Conservation (phyloP, 37 sponge, comb jelly and placozoan genomes). For the Ianthella basta region DNA sequence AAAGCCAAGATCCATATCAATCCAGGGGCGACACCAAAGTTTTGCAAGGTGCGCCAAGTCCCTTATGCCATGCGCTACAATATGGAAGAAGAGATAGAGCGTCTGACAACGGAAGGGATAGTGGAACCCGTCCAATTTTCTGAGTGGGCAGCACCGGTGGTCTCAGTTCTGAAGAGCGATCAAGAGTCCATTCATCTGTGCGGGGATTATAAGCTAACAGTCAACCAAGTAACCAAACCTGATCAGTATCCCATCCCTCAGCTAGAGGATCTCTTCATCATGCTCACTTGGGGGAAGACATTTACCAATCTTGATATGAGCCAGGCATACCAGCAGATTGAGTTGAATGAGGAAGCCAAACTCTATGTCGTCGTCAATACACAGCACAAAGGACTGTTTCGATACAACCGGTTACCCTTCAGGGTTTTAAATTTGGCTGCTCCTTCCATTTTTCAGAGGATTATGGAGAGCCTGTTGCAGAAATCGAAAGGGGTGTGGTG, state of each 20-base stretch:
- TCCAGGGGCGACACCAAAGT: neutral
- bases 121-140: neutral
- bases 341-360: constrained; percentile 1
- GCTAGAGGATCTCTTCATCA: neutral
- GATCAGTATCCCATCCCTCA: neutral
- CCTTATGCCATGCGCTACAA: neutral
- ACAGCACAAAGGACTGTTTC: neutral
- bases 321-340: constrained; percentile 12
- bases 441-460: constrained; percentile 20
- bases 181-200: neutral
- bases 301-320: constrained; percentile 14
- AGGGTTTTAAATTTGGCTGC: neutral
- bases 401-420: constrained; percentile 17
- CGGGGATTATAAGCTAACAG: neutral
- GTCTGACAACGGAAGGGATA: neutral
- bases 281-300: neutral
- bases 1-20: neutral
- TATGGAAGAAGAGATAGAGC: neutral
- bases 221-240: neutral
- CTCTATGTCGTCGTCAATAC: neutral
- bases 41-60: neutral
- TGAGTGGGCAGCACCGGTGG: constrained; percentile 3
- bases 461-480: constrained; percentile 15
- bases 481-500: neutral
- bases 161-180: neutral